Evolutionary conservation across 1,140 invertebrate species (phyloP).

Genomic region (Penaeus japonicus): DNA sequence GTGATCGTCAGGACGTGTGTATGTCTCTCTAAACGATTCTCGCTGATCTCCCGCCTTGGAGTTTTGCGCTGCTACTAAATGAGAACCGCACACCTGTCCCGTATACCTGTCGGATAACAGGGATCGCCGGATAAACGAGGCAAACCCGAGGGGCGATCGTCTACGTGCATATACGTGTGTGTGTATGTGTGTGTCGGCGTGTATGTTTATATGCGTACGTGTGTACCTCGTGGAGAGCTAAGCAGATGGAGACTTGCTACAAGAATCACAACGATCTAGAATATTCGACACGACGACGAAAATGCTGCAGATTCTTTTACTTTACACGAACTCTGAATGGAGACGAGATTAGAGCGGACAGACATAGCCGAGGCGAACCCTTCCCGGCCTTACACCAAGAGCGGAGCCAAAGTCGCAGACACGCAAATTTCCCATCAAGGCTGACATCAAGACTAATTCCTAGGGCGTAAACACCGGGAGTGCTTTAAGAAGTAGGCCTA

Average conservation of each 20-base stretch:
- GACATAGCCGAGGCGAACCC: no score
- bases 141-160: neutral
- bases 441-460: no score
- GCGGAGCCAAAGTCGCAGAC: no score
- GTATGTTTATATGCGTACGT: neutral
- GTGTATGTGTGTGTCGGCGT: neutral
- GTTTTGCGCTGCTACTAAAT: neutral
- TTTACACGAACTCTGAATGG: conserved; percentile 42
- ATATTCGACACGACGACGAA: conserved; percentile 25
- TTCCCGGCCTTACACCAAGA: no score
- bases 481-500: no score
- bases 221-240: neutral
- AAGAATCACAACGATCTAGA: conserved; percentile 41
- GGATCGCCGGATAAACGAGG: neutral
- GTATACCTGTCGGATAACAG: conserved; percentile 1
- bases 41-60: neutral
- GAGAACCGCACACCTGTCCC: conserved; percentile 22
- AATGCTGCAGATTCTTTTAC: conserved; percentile 29
- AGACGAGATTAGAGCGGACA: conserved; percentile 6
- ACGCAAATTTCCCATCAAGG: no score
- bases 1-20: neutral
- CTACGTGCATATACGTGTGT: neutral
- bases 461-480: no score
- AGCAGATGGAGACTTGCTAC: conserved; percentile 2
- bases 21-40: neutral